Base-by-base conservation (phyloP, 2,113 vertebrate genomes). In the Lutjanus erythropterus region DNA sequence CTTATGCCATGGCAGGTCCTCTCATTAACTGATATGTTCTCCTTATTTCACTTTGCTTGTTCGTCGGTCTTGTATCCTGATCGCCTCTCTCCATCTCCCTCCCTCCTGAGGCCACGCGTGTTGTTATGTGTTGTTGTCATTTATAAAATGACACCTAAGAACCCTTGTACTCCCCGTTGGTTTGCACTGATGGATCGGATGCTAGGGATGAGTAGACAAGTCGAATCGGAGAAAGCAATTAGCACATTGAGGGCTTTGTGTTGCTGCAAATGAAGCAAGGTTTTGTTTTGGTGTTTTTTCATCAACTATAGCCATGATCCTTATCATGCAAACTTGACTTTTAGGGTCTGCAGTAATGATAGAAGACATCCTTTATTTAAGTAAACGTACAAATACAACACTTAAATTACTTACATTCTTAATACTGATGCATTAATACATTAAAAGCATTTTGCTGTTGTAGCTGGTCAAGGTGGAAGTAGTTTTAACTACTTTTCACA, bases 161-260 rank as follows among this genome's bases (percentile, higher is more conserved):
- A 70, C 18, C 56, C 60, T 33, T 19, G 55, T 64, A 47, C 10
- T 81, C 78, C 58, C 74, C 18, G 6, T 15, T 68, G 79, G 77
- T 79, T 77, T 31, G 44, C 31, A 3, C 72, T 55, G 85, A 80
- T 75, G 70, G 55, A 75, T 86, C 6, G 25, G 49, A 39, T 64
- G 72, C 65, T 41, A 35, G 33, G 52, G 84, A 55, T 55, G 41
- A 82, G 78, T n/a, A n/a, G 76, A 76, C 81, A 79, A 79, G 78
- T 64, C 37, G 75, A 83, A 81, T 80, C 72, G n/a, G 75, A 71
- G 60, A 87, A 91, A 86, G 83, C 83, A 92, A 92, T 94, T 92
- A 90, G 76, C 89, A 77, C 76, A 58, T 86, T 23, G 75, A 83
- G 55, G 67, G 75, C 68, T 78, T 35, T 31, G 47, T 85, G 78